Conservation (phyloP, 2,888 invertebrate genomes). For the Griposia aprilina region DNA sequence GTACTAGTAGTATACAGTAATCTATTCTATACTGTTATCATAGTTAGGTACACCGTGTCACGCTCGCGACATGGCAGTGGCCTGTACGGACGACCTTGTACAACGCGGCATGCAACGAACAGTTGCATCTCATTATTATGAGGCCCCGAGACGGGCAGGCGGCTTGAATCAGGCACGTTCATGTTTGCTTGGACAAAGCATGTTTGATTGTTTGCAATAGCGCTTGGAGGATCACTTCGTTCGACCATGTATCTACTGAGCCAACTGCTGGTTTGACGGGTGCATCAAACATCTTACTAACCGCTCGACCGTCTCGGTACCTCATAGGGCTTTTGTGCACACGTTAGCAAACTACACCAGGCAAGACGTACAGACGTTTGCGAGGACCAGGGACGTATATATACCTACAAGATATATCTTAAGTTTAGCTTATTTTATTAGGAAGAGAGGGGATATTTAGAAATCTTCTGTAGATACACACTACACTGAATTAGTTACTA, state of each 20-base stretch:
- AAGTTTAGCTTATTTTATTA: not conserved
- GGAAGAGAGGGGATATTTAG: not conserved
- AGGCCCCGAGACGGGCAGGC: constrained; percentile 6
- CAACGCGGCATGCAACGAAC: not conserved
- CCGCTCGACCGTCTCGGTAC: not conserved
- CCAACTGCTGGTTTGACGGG: not conserved
- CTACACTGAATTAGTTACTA: not conserved
- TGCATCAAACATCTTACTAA: not conserved
- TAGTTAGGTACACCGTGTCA: constrained; percentile 4
- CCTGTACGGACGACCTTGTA: not conserved
- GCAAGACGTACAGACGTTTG: not conserved
- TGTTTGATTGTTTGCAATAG: not conserved
- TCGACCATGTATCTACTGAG: not conserved
- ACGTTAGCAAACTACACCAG: too few species aligned
- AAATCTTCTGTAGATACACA: not conserved
- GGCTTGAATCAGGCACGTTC: not conserved
- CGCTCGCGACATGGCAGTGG: not conserved
- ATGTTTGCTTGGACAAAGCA: too few species aligned
- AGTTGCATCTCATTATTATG: not conserved
- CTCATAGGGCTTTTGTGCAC: not conserved
- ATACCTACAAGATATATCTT: not conserved
- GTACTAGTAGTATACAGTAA: constrained; percentile 53
- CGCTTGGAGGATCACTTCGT: not conserved
- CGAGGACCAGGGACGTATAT: not conserved
- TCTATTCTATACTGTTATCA: constrained; percentile 10